phyloP scores from a whole-genome alignment of 2,797 vertebrate genomes.

The Ctenopoma kingsleyae region DNA sequence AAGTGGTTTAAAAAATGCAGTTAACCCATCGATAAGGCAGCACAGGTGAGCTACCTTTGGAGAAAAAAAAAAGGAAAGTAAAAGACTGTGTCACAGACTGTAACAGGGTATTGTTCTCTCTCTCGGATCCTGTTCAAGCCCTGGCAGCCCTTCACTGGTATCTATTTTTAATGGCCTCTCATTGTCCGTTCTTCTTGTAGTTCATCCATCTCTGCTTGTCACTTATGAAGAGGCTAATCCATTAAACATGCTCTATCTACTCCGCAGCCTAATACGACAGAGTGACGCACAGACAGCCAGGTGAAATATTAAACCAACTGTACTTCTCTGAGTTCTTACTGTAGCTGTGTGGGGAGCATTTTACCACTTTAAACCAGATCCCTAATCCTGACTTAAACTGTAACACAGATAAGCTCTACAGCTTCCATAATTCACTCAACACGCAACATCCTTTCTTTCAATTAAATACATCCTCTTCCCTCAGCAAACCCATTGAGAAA shows the following conservation, averaged over 20 bases:
- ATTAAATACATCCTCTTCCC: conserved; percentile 45
- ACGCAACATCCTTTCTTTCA: conserved; percentile 51
- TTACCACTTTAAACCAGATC: conserved; percentile 7
- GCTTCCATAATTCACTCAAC: conserved; percentile 48
- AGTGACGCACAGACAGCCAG: conserved; percentile 49
- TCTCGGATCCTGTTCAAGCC: conserved; percentile 68
- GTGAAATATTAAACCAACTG: conserved; percentile 56
- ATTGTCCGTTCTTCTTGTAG: conserved; percentile 76
- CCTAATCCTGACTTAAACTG: conserved; percentile 44
- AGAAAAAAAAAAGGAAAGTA: conserved; percentile 58
- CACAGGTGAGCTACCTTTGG: conserved; percentile 28
- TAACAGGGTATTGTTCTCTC: conserved; percentile 48
- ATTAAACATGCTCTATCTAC: conserved; percentile 77
- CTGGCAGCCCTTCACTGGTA: conserved; percentile 66
- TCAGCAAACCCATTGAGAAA: conserved; percentile 73
- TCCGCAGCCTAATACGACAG: conserved; percentile 47
- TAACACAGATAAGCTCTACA: conserved; percentile 23
- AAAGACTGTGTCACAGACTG: conserved; percentile 36
- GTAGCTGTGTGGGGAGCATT: not conserved
- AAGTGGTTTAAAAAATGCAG: conserved; percentile 25
- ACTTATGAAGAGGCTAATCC: conserved; percentile 72
- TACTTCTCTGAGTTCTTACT: conserved; percentile 55
- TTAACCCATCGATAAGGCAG: conserved; percentile 12
- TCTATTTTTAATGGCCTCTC: conserved; percentile 82
- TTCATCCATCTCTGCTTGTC: conserved; percentile 74